Evolutionary conservation across 2,888 invertebrate genomes (phyloP).

Genomic region (Atethmia centrago): DNA sequence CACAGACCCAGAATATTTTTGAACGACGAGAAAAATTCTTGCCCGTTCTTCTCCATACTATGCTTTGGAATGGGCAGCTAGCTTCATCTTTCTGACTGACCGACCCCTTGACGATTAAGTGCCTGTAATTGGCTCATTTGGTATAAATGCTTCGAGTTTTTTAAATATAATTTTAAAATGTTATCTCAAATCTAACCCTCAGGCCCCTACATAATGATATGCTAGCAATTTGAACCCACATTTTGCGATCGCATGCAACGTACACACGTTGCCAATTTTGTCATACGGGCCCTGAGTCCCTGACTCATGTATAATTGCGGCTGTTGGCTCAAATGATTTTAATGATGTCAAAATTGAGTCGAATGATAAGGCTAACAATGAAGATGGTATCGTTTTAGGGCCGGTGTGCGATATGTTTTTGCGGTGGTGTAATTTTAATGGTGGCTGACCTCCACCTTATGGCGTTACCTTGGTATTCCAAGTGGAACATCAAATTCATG

Average conservation of each 20-base stretch:
- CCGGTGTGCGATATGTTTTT: slow-evolving; percentile 63
- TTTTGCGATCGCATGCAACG: slow-evolving; percentile 60
- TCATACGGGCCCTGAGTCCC: slow-evolving; percentile 60
- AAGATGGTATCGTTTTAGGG: slow-evolving; percentile 70
- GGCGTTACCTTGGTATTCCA: slow-evolving; percentile 19
- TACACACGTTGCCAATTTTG: slow-evolving; percentile 71
- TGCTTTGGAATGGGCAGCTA: too few species aligned
- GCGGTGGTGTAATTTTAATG: slow-evolving; percentile 44
- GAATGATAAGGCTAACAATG: slow-evolving; percentile 72
- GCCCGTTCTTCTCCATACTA: too few species aligned
- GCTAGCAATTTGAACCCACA: slow-evolving; percentile 66
- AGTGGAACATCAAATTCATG: slow-evolving; percentile 23
- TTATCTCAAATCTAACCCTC: slow-evolving; percentile 59
- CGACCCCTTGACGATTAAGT: too few species aligned
- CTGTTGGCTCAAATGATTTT: slow-evolving; percentile 75
- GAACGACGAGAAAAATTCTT: too few species aligned
- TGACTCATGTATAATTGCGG: slow-evolving; percentile 70
- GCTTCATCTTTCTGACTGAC: too few species aligned
- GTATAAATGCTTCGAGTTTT: too few species aligned
- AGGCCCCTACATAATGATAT: slow-evolving; percentile 71
- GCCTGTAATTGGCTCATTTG: too few species aligned
- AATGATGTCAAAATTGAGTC: slow-evolving; percentile 76
- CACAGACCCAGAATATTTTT: too few species aligned
- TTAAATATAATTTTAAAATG: slow-evolving; percentile 61
- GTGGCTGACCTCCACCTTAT: slow-evolving; percentile 29